Evolutionary conservation across 2,888 invertebrate genomes (phyloP), one percentile per base, ranked within the genome.

Genomic region (Drosophila yooni): DNA sequence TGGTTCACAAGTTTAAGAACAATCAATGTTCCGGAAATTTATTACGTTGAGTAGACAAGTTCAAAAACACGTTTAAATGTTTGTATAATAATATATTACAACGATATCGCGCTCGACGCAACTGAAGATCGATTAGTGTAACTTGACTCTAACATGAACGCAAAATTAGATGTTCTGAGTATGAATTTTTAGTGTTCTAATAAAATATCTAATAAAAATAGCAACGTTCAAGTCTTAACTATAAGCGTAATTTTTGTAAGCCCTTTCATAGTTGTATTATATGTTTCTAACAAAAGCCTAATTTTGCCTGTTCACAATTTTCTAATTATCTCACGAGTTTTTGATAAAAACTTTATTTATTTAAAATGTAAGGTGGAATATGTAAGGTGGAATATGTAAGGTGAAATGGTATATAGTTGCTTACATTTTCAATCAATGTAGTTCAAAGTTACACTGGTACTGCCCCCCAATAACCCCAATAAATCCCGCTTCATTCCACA

Each of bases 1-100:
- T 67, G 48, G 21, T 67, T 56, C 10, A 15, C 8, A 61, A 43
- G 29, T 66, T 50, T 34, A 34, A 58, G n/a, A 34, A 64, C 27
- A 71, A 57, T 62, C 25, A 8, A 3, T 38, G 29, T 36, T 53
- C 5, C 0, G 7, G 21, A 21, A 33, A 59, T 52, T 11, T 27
- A 21, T 25, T 13, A n/a, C 13, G 11, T 38, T 27, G 27, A 38
- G 51, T 11, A 18, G 27, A 38, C 25, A 25, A 13, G 1, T 1
- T 56, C 38, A 2, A 56, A 38, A 33, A 2, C 21, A 25, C 25
- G 25, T 8, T 46, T 21, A 46, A 3, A 46, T 7, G 11, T 21
- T 46, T 15, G 15, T 8, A 33, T 7, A 33, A 33, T 3, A 33
- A 33, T 10, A 10, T 33, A 33, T 33, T 10, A 33, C 31, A 33